A percentile compares a stretch with the other conserved stretches of the same genome.
Evolutionary conservation across 2,888 invertebrate species (phyloP).

Genomic region (Dugesia japonica): DNA sequence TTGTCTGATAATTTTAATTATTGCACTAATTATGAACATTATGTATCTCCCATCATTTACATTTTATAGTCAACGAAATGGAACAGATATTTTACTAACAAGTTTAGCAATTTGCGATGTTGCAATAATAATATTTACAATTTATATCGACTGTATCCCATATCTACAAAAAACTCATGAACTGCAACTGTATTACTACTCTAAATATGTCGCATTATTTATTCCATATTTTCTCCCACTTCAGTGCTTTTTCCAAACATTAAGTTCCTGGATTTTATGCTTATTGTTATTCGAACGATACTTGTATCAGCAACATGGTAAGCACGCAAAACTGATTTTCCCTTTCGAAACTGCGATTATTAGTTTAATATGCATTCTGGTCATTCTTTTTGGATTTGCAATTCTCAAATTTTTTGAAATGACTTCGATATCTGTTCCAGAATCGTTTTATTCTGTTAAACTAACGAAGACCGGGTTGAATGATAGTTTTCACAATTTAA

Average conservation of each 20-base stretch:
- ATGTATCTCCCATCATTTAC: background rate
- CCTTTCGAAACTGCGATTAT: background rate
- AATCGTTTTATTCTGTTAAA: background rate
- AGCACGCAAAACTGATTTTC: background rate
- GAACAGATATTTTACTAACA: background rate
- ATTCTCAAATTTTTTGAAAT: background rate
- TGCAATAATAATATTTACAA: background rate
- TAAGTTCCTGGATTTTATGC: constrained; percentile 6
- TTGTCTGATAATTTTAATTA: background rate
- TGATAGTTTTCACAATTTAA: background rate
- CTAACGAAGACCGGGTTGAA: background rate
- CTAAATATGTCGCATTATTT: background rate
- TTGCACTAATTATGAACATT: background rate
- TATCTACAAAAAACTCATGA: background rate
- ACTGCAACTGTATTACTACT: background rate
- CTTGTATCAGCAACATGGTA: background rate
- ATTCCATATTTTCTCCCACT: background rate
- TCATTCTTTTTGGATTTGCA: background rate
- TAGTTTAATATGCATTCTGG: background rate
- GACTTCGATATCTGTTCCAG: background rate
- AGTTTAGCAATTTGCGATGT: background rate
- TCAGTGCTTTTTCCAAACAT: background rate
- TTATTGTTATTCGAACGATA: constrained; percentile 6
- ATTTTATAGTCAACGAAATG: background rate
- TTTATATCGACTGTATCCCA: background rate